These are phyloP conservation scores for Gymnothorax reevesii DNA, from an alignment of 2,797 vertebrate species.

Conservation along the genomic window DNA sequence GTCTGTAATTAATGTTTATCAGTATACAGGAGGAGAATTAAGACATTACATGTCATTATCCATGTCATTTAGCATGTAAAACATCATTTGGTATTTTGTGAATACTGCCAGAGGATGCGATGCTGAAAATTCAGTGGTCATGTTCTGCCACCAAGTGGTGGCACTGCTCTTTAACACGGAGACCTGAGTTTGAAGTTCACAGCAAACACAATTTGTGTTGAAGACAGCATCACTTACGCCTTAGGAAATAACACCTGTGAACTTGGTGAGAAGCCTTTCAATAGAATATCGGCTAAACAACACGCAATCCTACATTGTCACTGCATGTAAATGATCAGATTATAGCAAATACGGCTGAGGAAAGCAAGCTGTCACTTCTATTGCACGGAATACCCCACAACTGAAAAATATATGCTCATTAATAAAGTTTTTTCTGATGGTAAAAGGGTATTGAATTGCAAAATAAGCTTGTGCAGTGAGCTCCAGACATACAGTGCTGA, in stretches of 20 bases:
- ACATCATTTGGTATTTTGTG: background rate
- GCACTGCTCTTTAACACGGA: conserved; percentile 54
- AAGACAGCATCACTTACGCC: background rate
- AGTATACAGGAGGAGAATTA: background rate
- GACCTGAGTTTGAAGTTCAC: conserved; percentile 7
- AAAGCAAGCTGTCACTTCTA: background rate
- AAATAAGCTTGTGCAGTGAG: no score
- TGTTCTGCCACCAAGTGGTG: conserved; percentile 81
- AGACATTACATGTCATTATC: background rate
- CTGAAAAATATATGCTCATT: background rate
- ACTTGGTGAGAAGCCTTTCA: conserved; percentile 14
- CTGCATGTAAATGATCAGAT: background rate
- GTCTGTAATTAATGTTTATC: background rate
- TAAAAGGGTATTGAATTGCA: no score
- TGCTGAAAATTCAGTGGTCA: conserved; percentile 66
- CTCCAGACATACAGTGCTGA: no score
- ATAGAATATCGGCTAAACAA: background rate
- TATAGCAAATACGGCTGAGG: background rate
- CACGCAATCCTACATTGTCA: background rate
- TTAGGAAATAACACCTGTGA: conserved; percentile 15
- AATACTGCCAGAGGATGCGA: background rate
- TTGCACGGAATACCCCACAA: background rate
- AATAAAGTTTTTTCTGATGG: background rate
- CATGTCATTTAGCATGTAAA: background rate
- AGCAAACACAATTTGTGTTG: background rate